These are phyloP conservation scores for Trichomalopsis sarcophagae DNA, from an alignment of 1,140 invertebrate genomes.

Conservation along the genomic window DNA sequence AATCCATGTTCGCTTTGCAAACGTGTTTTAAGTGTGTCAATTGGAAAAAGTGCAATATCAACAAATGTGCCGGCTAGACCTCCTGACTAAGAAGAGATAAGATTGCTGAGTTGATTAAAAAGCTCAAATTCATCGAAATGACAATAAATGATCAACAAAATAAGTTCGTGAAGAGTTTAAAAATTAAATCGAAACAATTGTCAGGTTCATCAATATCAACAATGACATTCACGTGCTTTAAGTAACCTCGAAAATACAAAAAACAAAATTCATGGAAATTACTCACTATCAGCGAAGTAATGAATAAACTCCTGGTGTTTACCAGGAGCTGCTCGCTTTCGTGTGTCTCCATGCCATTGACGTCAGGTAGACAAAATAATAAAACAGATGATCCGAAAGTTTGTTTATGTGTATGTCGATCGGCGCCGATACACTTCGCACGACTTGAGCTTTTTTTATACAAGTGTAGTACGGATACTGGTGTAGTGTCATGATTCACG, in stretches of 20 bases:
- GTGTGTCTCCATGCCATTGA: constrained; percentile 15
- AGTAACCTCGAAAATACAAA: constrained; percentile 5
- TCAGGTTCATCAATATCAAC: background rate
- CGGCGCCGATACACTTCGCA: background rate
- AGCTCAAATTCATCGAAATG: background rate
- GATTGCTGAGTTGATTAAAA: background rate
- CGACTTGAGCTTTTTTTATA: too few species aligned
- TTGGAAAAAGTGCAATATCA: constrained; percentile 89
- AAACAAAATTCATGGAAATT: constrained; percentile 5
- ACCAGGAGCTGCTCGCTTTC: background rate
- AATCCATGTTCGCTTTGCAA: constrained; percentile 93
- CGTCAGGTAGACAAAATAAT: background rate
- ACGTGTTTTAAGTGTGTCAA: constrained; percentile 97
- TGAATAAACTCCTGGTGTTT: constrained; percentile 45
- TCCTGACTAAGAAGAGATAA: constrained; percentile 79
- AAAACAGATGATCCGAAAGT: background rate
- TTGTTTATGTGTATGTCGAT: background rate
- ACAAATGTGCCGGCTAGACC: constrained; percentile 84
- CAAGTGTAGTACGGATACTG: too few species aligned
- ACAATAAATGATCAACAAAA: too few species aligned
- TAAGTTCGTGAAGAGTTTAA: too few species aligned
- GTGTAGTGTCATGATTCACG: too few species aligned
- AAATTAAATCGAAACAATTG: background rate
- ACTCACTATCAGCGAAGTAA: constrained; percentile 57
- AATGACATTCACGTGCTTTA: background rate